Evolutionary conservation across 2,888 invertebrate genomes (phyloP).

Genomic region (Adineta ricciae): DNA sequence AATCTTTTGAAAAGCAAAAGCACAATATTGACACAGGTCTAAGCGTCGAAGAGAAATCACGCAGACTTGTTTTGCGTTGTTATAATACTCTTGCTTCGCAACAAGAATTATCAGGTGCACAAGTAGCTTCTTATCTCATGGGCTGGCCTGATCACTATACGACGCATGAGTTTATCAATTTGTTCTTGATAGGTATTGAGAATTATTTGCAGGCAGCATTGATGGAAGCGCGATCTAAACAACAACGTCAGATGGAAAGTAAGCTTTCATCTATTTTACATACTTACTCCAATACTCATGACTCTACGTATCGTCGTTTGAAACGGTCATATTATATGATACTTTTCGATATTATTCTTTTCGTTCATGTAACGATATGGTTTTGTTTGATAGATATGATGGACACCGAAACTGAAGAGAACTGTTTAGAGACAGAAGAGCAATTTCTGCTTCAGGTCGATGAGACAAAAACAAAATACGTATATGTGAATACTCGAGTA

Average conservation of each 20-base stretch:
- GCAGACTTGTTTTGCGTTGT: not conserved
- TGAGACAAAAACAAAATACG: not conserved
- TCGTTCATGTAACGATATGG: too few species aligned
- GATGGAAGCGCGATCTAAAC: not conserved
- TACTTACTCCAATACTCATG: not conserved
- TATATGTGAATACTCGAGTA: not conserved
- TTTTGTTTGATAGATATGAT: not conserved
- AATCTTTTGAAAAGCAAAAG: not conserved
- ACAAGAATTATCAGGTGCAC: not conserved
- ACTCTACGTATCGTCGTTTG: too few species aligned
- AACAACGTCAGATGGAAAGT: not conserved
- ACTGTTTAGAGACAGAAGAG: not conserved
- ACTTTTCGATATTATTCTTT: too few species aligned
- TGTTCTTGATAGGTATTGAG: not conserved
- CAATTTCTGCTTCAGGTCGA: not conserved
- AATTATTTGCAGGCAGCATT: not conserved
- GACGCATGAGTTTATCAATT: not conserved
- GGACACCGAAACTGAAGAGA: not conserved
- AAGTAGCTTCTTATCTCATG: not conserved
- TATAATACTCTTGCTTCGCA: not conserved
- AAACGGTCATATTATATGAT: too few species aligned
- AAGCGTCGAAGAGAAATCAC: not conserved
- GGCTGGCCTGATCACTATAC: constrained; percentile 3
- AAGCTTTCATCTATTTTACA: not conserved
- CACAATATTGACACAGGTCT: not conserved